Percentiles rank a stretch among this genome's conserved stretches.
phyloP scores from a whole-genome alignment of 2,888 invertebrate genomes.

The Caenorhabditis japonica region DNA sequence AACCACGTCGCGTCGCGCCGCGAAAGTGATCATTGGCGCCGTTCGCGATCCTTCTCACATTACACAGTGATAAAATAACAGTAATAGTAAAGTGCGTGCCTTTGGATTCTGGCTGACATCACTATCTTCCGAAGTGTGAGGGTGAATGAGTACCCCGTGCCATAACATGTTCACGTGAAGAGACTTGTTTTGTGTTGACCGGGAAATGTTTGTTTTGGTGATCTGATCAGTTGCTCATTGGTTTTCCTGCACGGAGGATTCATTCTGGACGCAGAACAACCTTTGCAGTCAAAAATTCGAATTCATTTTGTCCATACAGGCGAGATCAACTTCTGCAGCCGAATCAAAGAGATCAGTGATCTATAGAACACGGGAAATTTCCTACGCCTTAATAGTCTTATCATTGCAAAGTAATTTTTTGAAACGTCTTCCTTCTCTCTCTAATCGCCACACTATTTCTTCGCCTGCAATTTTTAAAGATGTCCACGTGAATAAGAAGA shows the following conservation, averaged over 20 bases:
- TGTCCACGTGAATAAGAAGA: slow-evolving; percentile 13
- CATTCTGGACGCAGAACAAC: not conserved
- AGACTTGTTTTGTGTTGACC: not conserved
- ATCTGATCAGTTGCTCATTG: not conserved
- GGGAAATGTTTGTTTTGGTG: not conserved
- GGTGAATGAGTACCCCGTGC: too few relatives aligned
- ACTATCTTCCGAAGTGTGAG: slow-evolving; percentile 5
- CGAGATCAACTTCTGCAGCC: too few relatives aligned
- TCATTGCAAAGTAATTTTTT: slow-evolving; percentile 12
- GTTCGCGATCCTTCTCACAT: slow-evolving; percentile 26
- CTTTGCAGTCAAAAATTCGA: too few relatives aligned
- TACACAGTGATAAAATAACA: slow-evolving; percentile 2
- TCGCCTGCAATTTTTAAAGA: not conserved
- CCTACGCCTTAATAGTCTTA: too few relatives aligned
- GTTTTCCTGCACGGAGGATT: not conserved
- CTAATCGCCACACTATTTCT: not conserved
- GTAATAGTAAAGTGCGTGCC: not conserved
- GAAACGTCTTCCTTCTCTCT: not conserved
- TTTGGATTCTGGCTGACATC: slow-evolving; percentile 1
- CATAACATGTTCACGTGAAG: slow-evolving; percentile 22
- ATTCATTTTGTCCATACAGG: too few relatives aligned
- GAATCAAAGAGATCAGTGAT: too few relatives aligned
- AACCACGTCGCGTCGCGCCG: too few relatives aligned
- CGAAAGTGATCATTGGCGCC: slow-evolving; percentile 34
- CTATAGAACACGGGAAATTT: too few relatives aligned